Evolutionary conservation across 1,140 invertebrate species (phyloP).

Genomic region (Chelonus insularis): DNA sequence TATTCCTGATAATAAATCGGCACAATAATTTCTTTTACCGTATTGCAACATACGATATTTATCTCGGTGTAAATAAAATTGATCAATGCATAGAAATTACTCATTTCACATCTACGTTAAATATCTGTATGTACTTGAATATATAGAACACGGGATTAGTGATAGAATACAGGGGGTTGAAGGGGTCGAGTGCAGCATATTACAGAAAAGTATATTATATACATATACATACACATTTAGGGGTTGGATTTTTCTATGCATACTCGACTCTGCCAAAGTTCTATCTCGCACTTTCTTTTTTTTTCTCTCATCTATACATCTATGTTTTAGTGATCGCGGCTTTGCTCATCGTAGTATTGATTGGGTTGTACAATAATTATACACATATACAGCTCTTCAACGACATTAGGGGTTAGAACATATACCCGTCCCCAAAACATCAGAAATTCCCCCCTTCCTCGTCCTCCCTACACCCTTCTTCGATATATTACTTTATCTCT

Average conservation of each 20-base stretch:
- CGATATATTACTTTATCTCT: constrained; percentile 17
- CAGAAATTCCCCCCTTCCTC: constrained; percentile 7
- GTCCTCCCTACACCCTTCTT: background rate
- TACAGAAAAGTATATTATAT: constrained; percentile 1
- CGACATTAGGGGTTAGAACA: constrained; percentile 32
- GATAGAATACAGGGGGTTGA: no score
- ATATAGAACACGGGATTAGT: background rate
- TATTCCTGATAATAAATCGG: background rate
- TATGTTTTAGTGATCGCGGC: constrained; percentile 2
- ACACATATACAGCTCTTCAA: constrained; percentile 16
- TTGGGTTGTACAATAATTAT: constrained; percentile 39
- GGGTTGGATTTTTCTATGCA: background rate
- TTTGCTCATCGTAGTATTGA: constrained; percentile 31
- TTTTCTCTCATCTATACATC: constrained; percentile 8
- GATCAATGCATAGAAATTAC: constrained; percentile 9
- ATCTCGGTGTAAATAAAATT: no score
- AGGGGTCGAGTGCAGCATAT: no score
- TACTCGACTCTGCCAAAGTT: constrained; percentile 17
- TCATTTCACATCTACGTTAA: constrained; percentile 6
- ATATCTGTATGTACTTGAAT: constrained; percentile 7
- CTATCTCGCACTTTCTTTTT: constrained; percentile 14
- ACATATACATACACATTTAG: background rate
- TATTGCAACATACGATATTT: no score
- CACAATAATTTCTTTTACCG: no score
- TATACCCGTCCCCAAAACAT: constrained; percentile 13